Conservation (phyloP, 2,113 vertebrate genomes). For the Istiophorus platypterus region DNA sequence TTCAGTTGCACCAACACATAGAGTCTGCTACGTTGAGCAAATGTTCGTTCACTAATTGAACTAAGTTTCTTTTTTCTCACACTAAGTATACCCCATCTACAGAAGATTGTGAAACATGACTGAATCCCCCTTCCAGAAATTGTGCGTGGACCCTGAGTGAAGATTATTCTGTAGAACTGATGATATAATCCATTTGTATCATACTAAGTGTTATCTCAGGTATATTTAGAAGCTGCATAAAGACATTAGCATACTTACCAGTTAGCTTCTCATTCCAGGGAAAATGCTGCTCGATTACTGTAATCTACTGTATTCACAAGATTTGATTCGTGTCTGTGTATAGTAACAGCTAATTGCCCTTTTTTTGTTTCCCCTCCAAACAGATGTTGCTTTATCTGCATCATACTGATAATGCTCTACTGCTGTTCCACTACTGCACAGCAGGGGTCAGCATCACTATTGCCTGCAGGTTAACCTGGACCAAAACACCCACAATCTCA, state of each 20-base stretch:
- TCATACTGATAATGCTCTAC: conserved; percentile 9
- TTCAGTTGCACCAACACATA: too few species aligned
- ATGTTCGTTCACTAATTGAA: too few species aligned
- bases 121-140: background rate
- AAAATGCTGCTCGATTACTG: background rate
- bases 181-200: too few species aligned
- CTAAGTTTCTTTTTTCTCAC: too few species aligned
- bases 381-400: background rate
- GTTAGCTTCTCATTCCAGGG: background rate
- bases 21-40: too few species aligned
- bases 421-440: conserved; percentile 53
- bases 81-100: too few species aligned
- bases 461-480: conserved; percentile 1
- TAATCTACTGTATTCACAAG: background rate
- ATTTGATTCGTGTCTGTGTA: background rate
- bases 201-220: too few species aligned
- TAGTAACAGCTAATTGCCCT: too few species aligned
- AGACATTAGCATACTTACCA: background rate
- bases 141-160: background rate
- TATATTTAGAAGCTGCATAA: background rate
- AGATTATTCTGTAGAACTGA: background rate
- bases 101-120: too few species aligned
- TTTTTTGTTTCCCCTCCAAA: background rate
- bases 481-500: background rate
- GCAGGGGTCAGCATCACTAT: conserved; percentile 52